phyloP scores from a whole-genome alignment of 2,113 vertebrate genomes.

The Mystacornis crossleyi region DNA sequence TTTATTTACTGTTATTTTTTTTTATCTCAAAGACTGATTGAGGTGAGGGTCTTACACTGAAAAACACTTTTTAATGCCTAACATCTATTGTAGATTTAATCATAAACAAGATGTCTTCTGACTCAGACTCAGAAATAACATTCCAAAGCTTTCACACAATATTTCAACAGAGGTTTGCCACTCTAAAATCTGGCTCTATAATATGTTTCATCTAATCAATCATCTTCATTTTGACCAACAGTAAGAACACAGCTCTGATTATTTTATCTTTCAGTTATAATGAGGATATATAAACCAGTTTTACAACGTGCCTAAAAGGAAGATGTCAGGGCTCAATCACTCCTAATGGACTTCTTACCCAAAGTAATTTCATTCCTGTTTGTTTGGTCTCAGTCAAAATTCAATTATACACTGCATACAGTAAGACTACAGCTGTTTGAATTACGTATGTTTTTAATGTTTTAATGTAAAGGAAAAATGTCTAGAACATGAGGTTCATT shows the following conservation, averaged over 20 bases:
- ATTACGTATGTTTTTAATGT: background rate
- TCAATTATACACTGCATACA: background rate
- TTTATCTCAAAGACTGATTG: background rate
- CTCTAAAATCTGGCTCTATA: background rate
- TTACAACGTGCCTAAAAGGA: background rate
- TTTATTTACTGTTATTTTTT: background rate
- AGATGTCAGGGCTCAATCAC: background rate
- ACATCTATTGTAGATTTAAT: background rate
- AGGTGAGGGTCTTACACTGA: background rate
- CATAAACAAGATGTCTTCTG: background rate
- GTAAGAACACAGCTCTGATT: background rate
- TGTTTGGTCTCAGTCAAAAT: constrained; percentile 4
- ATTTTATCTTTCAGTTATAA: background rate
- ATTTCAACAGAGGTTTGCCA: background rate
- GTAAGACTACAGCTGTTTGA: background rate
- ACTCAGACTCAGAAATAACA: background rate
- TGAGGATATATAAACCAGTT: background rate
- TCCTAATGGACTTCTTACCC: background rate
- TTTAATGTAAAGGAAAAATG: background rate
- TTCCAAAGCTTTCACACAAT: background rate
- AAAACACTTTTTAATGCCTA: background rate
- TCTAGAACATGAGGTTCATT: background rate
- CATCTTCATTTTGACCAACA: background rate
- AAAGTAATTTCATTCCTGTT: background rate
- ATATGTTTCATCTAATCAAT: background rate